Evolutionary conservation across 2,113 vertebrate species (phyloP).

Genomic region (Meles meles): DNA sequence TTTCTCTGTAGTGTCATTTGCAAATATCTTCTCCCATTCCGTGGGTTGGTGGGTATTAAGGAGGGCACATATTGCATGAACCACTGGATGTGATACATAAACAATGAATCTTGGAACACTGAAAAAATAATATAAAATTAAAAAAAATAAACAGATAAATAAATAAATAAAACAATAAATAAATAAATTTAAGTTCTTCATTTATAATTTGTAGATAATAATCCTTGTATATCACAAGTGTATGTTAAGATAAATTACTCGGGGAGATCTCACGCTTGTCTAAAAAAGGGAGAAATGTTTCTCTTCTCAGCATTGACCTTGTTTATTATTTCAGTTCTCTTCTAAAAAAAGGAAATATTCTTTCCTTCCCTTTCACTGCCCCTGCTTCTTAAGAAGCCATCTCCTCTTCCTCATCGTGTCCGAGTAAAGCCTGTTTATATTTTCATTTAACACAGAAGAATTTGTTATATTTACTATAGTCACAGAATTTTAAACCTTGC

Average conservation of each 20-base stretch:
- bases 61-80: too few relatives aligned
- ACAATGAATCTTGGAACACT: too few relatives aligned
- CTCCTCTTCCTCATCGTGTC: background rate
- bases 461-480: background rate
- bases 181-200: background rate
- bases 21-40: too few relatives aligned
- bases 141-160: too few relatives aligned
- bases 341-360: background rate
- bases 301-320: background rate
- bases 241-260: background rate
- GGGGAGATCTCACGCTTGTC: too few relatives aligned
- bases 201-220: background rate
- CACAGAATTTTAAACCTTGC: background rate
- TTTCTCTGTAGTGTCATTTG: too few relatives aligned
- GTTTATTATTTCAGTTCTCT: background rate
- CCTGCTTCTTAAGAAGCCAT: background rate
- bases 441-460: background rate
- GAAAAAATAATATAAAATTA: too few relatives aligned
- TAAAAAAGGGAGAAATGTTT: background rate
- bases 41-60: too few relatives aligned
- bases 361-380: background rate
- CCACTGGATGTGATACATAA: too few relatives aligned
- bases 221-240: background rate
- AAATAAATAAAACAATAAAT: too few relatives aligned
- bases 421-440: background rate